Percentiles rank a stretch among this genome's conserved stretches.
These are phyloP conservation scores for Podiceps cristatus DNA, from an alignment of 2,113 vertebrate genomes.

Conservation along the genomic window DNA sequence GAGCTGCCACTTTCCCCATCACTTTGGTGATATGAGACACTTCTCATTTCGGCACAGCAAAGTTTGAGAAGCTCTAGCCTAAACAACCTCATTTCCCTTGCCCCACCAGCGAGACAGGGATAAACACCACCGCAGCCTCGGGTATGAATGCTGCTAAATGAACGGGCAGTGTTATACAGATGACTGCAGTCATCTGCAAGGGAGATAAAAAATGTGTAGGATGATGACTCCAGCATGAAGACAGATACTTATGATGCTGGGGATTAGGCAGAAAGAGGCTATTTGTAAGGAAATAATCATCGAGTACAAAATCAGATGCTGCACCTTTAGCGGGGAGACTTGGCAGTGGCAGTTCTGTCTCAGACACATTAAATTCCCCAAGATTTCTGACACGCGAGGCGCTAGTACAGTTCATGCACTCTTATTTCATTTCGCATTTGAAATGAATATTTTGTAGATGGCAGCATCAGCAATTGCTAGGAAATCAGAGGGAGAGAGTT, in stretches of 20 bases:
- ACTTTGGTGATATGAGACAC: not conserved
- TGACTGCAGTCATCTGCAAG: not conserved
- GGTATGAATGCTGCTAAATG: not conserved
- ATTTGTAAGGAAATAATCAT: conserved; percentile 12
- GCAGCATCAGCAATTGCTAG: conserved; percentile 1
- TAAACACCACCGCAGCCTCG: not conserved
- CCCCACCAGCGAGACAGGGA: accelerated
- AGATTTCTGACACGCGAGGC: not conserved
- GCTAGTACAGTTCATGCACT: not conserved
- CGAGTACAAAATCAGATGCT: not conserved
- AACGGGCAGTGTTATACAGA: not conserved
- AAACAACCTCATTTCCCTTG: not conserved
- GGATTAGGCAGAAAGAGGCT: not conserved
- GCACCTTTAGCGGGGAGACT: not conserved
- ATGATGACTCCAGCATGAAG: not conserved
- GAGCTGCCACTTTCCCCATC: not conserved
- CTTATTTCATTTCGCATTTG: conserved; percentile 17
- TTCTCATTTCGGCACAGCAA: not conserved
- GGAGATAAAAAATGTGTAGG: not conserved
- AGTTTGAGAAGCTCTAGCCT: not conserved
- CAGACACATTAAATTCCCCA: not conserved
- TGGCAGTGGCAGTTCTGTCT: not conserved
- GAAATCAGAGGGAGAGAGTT: conserved; percentile 28
- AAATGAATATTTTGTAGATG: conserved; percentile 41
- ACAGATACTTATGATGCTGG: not conserved